These are phyloP conservation scores for Tachysurus fulvidraco DNA, from an alignment of 2,113 vertebrate genomes.

Conservation along the genomic window DNA sequence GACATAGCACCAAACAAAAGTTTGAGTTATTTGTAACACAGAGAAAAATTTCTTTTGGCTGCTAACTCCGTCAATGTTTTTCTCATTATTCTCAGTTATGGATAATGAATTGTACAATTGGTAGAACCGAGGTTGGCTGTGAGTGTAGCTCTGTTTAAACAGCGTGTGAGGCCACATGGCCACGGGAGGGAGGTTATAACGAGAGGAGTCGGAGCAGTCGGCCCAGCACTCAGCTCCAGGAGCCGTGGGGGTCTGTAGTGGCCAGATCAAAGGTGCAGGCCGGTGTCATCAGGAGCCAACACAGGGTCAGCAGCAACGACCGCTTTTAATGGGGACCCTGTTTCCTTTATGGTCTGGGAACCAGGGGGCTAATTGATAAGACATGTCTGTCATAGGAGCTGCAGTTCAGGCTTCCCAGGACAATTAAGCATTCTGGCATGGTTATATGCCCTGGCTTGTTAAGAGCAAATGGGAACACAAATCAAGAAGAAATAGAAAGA, in stretches of 20 bases:
- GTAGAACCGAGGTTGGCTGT: not conserved
- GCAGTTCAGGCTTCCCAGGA: conserved; percentile 50
- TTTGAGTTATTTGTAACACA: conserved; percentile 13
- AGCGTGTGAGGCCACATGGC: not conserved
- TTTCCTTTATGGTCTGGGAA: conserved; percentile 59
- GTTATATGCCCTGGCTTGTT: conserved; percentile 27
- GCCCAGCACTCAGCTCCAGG: conserved; percentile 48
- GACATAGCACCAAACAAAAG: conserved; percentile 8
- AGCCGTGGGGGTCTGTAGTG: conserved; percentile 48
- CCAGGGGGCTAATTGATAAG: conserved; percentile 60
- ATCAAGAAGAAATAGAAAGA: not conserved
- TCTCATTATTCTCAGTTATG: not conserved
- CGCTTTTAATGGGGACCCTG: conserved; percentile 61
- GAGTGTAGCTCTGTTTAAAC: not conserved
- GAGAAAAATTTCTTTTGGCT: not conserved
- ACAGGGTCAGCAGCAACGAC: conserved; percentile 56
- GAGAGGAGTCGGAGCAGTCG: conserved; percentile 41
- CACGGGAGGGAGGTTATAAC: conserved; percentile 35
- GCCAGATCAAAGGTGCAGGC: conserved; percentile 66
- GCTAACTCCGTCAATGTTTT: not conserved
- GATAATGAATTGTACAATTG: not conserved
- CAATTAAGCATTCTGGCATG: conserved; percentile 43
- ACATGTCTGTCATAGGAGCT: conserved; percentile 51
- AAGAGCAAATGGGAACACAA: not conserved
- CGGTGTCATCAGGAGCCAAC: conserved; percentile 58